Evolutionary conservation across 2,797 vertebrate genomes (phyloP), one percentile per base, ranked within the genome.

Genomic region (Rhinophrynus dorsalis): DNA sequence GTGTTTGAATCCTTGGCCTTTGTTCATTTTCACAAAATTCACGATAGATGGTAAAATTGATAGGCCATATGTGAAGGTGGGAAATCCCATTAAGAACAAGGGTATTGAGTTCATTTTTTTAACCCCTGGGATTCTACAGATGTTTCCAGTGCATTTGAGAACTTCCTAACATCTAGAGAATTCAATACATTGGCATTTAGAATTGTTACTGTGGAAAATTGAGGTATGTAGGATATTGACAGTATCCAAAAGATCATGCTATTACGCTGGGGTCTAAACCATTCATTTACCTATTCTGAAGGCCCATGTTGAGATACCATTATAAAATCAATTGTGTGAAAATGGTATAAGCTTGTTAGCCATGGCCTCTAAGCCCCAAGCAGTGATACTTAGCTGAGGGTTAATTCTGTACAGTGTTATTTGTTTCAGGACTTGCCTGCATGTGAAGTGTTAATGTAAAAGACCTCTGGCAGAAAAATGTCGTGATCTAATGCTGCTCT

Each of bases 281-380:
- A 62, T 0, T 66, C 74, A 67, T 68, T 51, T 68, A 29, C 38
- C 61, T 69, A 50, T 75, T 65, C 40, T 76, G 79, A 54, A 74
- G 27, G 5, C 65, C 74, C 75, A 56, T 42, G 68, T 68, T 73
- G n/a, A 37, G 74, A 48, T 47, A 62, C 37, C 66, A 71, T 78
- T 58, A 35, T 68, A 79, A 77, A 75, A 12, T 71, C 62, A 71
- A 70, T 21, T 58, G 9, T 51, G 11, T 56, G 57, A 33, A 37
- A 48, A 26, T 45, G 74, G 20, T 71, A 45, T 62, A 30, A 44
- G 54, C 40, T 40, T 58, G 69, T 52, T 61, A 66, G 54, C 59
- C 38, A 45, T 65, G 61, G 45, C 64, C 37, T 59, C 29, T 33
- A 33, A 60, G 50, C 33, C 7, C 18, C 7, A 3, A 52, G 37